Base-by-base conservation (phyloP, 2,888 invertebrate genomes). In the Mesopsocus fuscifrons region DNA sequence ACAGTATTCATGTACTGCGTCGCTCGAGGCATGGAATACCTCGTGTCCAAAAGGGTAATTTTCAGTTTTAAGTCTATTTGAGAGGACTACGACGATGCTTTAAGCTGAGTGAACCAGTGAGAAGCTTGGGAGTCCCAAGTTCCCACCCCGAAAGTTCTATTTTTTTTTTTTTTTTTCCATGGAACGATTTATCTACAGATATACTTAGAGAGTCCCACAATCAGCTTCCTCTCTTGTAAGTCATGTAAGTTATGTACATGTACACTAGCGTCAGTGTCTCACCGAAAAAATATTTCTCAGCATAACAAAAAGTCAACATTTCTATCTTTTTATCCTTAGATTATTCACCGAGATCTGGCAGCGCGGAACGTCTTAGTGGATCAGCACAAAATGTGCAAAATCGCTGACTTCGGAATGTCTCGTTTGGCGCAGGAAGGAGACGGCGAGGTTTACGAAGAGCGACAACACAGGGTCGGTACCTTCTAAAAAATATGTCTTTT, bases 391-490 rank as follows among this genome's bases (percentile, higher is more conserved):
- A 68, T 81, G 46, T 84, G 84, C 60, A 87, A 87, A 66, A 81
- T 87, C 49, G 83, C 84, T 2, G 85, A 85, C 65, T 87, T 85
- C 59, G 85, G 85, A 45, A 79, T 85, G 74, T 84, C 84, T 9
- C 68, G 84, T 44, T 73, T 71, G 65, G 58, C 71, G 1, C 48
- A 54, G 35, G 54, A 57, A 45, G 51, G 60, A 59, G 48, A 65
- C 34, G 63, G 65, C 5, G 63, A 65, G 48, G 59, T 66, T 43
- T 68, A 66, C 52, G 67, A 55, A 50, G 64, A 66, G 44, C 58
- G 65, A 48, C 63, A 65, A 31, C 53, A 52, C 45, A 55, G 55
- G 53, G 58, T 58, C 49, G 45, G 46, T 40, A 40, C 11, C n/a
- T n/a, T n/a, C n/a, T n/a, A n/a, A n/a, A 8, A 3, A 16, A 18